Evolutionary conservation across 2,888 invertebrate genomes (phyloP).

Genomic region (Allacma fusca): DNA sequence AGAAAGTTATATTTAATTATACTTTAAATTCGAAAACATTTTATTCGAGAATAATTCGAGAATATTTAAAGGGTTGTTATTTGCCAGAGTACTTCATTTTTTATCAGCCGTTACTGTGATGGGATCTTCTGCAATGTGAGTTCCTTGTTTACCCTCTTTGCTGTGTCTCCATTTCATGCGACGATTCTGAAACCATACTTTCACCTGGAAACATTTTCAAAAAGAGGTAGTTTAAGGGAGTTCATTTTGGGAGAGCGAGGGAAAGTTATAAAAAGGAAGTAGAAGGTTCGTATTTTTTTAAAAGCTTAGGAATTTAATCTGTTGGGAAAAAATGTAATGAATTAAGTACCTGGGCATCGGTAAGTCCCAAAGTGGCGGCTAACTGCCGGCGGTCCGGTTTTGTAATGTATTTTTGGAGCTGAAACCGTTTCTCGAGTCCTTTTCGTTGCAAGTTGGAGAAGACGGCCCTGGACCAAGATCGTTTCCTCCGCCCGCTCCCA

Average conservation of each 20-base stretch:
- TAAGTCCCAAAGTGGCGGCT: constrained; percentile 88
- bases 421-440: constrained; percentile 89
- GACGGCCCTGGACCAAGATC: constrained; percentile 94
- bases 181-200: constrained; percentile 93
- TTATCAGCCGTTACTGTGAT: constrained; percentile 9
- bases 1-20: no score
- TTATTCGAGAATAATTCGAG: no score
- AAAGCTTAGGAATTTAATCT: no score
- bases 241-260: no score
- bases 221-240: no score
- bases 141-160: constrained; percentile 67
- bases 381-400: constrained; percentile 92
- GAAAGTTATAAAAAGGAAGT: neutral
- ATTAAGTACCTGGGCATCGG: constrained; percentile 83
- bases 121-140: constrained; percentile 19
- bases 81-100: neutral
- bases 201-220: constrained; percentile 71
- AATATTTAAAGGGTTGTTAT: no score
- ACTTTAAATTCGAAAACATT: no score
- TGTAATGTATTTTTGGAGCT: constrained; percentile 94
- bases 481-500: constrained; percentile 74
- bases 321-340: neutral
- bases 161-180: constrained; percentile 90
- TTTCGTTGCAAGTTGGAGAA: constrained; percentile 95
- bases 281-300: neutral